Percentiles rank a stretch among this genome's conserved stretches.
These are phyloP conservation scores for Blastomussa wellsi DNA, from an alignment of 92 coral and sea anemone species.

Conservation along the genomic window DNA sequence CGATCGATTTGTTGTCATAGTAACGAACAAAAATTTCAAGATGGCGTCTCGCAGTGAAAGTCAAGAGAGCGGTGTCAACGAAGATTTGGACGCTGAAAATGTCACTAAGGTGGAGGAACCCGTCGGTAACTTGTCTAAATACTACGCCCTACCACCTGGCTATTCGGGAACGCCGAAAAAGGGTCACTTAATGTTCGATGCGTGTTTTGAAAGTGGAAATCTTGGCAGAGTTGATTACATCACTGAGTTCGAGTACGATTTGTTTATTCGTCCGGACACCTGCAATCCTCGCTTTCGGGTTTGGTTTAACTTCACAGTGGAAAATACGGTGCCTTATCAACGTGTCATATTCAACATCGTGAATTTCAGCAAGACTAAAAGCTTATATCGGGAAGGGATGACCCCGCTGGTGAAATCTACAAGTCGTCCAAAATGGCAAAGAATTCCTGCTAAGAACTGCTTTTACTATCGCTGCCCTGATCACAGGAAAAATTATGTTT, in stretches of 20 bases:
- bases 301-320: conserved; percentile 97
- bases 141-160: conserved; percentile 81
- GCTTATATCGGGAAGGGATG: conserved; percentile 98
- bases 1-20: conserved; percentile 11
- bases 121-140: conserved; percentile 91
- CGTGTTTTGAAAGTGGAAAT: conserved; percentile 98
- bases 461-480: conserved; percentile 99
- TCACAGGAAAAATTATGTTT: conserved; percentile 95
- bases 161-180: conserved; percentile 81
- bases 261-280: conserved; percentile 97
- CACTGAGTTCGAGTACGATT: conserved; percentile 93
- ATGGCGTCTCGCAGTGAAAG: conserved; percentile 96
- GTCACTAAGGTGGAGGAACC: conserved; percentile 79
- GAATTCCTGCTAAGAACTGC: conserved; percentile 96
- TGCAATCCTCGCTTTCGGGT: conserved; percentile 98
- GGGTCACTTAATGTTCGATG: conserved; percentile 93
- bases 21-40: conserved; percentile 40
- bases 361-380: conserved; percentile 97
- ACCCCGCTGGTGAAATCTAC: conserved; percentile 94
- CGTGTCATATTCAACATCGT: conserved; percentile 94
- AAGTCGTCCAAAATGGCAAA: conserved; percentile 98
- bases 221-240: conserved; percentile 97
- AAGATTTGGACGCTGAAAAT: conserved; percentile 74
- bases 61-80: conserved; percentile 78
- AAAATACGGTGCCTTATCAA: conserved; percentile 90